A percentile compares a stretch with the other conserved stretches of the same genome.
These are phyloP conservation scores for Enoplosus armatus DNA, from an alignment of 2,797 vertebrate species.

Conservation along the genomic window DNA sequence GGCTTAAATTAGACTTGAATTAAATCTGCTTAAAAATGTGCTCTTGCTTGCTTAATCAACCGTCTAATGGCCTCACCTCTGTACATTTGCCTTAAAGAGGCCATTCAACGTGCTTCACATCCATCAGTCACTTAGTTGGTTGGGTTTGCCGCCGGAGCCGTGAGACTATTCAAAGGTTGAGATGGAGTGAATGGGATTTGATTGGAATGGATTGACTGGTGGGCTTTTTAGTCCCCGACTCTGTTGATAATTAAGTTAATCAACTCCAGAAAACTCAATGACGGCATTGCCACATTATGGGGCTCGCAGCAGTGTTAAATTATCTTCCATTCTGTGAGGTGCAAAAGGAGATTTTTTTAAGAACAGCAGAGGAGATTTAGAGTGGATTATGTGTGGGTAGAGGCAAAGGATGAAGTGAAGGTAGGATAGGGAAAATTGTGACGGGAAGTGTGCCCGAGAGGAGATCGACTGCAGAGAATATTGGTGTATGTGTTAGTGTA, in stretches of 20 bases:
- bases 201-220: conserved; percentile 56
- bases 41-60: conserved; percentile 60
- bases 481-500: not conserved
- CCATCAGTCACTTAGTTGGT: conserved; percentile 39
- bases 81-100: conserved; percentile 34
- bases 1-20: conserved; percentile 32
- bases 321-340: conserved; percentile 36
- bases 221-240: conserved; percentile 35
- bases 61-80: conserved; percentile 62
- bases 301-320: conserved; percentile 21
- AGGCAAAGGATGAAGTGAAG: conserved; percentile 49
- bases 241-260: conserved; percentile 63
- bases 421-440: conserved; percentile 47
- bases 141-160: not conserved
- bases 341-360: conserved; percentile 31
- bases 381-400: conserved; percentile 55
- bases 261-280: conserved; percentile 52
- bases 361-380: conserved; percentile 47
- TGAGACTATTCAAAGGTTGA: conserved; percentile 28
- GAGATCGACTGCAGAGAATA: conserved; percentile 8
- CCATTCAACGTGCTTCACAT: conserved; percentile 46
- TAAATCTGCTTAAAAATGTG: conserved; percentile 46
- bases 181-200: conserved; percentile 32
- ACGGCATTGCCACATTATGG: conserved; percentile 23
- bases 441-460: conserved; percentile 26